Conservation (phyloP, 2,113 vertebrate species). For the Alosa alosa region DNA sequence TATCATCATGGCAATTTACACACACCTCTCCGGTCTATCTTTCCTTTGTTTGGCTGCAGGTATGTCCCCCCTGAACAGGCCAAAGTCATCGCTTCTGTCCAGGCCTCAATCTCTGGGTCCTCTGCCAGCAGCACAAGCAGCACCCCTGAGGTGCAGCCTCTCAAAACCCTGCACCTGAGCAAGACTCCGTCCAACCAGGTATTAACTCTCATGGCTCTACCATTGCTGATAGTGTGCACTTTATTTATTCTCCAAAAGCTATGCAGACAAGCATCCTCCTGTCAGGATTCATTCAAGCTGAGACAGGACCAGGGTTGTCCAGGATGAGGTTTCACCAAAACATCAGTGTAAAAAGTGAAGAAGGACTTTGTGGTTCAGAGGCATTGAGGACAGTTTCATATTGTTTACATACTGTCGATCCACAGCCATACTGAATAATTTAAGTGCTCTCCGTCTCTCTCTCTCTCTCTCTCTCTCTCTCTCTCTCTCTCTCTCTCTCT, state of each 20-base stretch:
- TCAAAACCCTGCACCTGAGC: constrained; percentile 89
- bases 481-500: too few relatives aligned
- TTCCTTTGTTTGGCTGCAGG: constrained; percentile 64
- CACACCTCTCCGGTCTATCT: neutral
- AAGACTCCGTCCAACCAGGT: constrained; percentile 92
- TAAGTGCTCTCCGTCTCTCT: neutral
- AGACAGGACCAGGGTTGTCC: too few relatives aligned
- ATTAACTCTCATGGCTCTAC: constrained; percentile 34
- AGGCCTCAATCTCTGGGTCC: constrained; percentile 90
- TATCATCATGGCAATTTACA: neutral
- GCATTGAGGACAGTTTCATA: too few relatives aligned
- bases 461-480: neutral
- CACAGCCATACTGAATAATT: too few relatives aligned
- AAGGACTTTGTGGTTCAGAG: neutral
- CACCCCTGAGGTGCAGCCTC: constrained; percentile 92
- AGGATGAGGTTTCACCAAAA: too few relatives aligned
- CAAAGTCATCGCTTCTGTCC: constrained; percentile 84
- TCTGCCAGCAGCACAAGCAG: constrained; percentile 93
- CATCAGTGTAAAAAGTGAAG: too few relatives aligned
- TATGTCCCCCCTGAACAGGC: constrained; percentile 96
- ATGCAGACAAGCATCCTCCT: too few relatives aligned
- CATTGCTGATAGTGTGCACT: neutral
- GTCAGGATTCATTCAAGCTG: too few relatives aligned
- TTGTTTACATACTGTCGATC: too few relatives aligned
- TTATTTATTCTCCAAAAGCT: too few relatives aligned